phyloP scores from a whole-genome alignment of 2,797 vertebrate species.

The Tapera naevia region DNA sequence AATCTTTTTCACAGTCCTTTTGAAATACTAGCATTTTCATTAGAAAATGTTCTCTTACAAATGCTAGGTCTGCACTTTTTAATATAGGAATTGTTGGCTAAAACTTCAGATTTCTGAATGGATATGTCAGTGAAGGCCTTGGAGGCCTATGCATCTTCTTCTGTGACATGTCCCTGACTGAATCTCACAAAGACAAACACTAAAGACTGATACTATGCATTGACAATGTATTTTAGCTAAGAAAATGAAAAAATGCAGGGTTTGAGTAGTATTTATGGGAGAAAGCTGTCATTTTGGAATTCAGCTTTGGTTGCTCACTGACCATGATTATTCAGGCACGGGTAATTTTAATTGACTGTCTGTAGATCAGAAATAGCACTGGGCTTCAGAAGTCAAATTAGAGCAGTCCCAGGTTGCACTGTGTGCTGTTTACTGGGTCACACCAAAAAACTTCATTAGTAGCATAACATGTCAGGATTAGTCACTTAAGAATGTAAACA shows the following conservation, averaged over 20 bases:
- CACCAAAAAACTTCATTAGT: slow-evolving; percentile 66
- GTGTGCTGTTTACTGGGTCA: slow-evolving; percentile 66
- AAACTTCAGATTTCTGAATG: neutral
- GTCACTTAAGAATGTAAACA: slow-evolving; percentile 79
- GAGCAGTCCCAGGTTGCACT: neutral
- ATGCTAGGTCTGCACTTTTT: neutral
- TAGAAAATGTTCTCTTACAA: neutral
- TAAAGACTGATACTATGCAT: neutral
- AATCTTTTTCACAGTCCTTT: neutral
- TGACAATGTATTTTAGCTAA: neutral
- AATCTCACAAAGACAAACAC: neutral
- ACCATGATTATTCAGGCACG: neutral
- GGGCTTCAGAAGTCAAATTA: neutral
- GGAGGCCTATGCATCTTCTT: neutral
- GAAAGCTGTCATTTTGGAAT: neutral
- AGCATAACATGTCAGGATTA: slow-evolving; percentile 76
- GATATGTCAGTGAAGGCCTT: neutral
- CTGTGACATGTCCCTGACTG: neutral
- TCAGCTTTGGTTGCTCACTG: neutral
- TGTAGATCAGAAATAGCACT: neutral
- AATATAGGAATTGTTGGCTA: neutral
- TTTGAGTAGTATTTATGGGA: neutral
- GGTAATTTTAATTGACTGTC: slow-evolving; percentile 19
- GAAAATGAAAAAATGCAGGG: neutral
- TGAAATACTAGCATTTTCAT: no score